Conservation (phyloP, 2,113 vertebrate species). For the Morphnarchus princeps region DNA sequence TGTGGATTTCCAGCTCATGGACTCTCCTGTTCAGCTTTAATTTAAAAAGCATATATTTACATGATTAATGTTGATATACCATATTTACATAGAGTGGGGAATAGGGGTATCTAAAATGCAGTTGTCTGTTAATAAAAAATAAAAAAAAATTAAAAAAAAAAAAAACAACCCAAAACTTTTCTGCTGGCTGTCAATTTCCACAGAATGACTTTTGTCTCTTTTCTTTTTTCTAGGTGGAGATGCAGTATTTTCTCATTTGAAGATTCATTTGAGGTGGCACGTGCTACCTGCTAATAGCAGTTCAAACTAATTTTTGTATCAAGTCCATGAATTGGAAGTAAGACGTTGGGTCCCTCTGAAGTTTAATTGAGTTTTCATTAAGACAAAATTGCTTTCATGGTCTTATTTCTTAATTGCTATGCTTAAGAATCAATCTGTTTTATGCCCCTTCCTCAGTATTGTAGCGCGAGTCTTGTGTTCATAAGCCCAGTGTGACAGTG, state of each 20-base stretch:
- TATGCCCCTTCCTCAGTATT: slow-evolving; percentile 71
- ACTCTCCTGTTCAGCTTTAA: slow-evolving; percentile 82
- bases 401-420: slow-evolving; percentile 81
- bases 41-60: slow-evolving; percentile 73
- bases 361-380: slow-evolving; percentile 79
- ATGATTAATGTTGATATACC: slow-evolving; percentile 75
- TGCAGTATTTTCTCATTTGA: slow-evolving; percentile 82
- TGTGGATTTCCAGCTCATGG: slow-evolving; percentile 86
- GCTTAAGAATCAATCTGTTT: slow-evolving; percentile 78
- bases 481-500: slow-evolving; percentile 79
- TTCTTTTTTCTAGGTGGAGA: slow-evolving; percentile 86
- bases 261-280: slow-evolving; percentile 82
- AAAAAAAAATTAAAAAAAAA: background rate
- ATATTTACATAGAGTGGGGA: slow-evolving; percentile 74
- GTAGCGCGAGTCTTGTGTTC: slow-evolving; percentile 81
- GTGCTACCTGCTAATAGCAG: slow-evolving; percentile 79
- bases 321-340: slow-evolving; percentile 78
- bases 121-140: slow-evolving; percentile 53
- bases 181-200: background rate
- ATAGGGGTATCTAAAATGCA: slow-evolving; percentile 68
- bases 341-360: slow-evolving; percentile 77
- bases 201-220: slow-evolving; percentile 65
- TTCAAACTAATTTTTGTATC: slow-evolving; percentile 82
- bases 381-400: slow-evolving; percentile 75
- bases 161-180: background rate